A percentile compares a stretch with the other conserved stretches of the same genome.
These are phyloP conservation scores for Semotilus atromaculatus DNA, from an alignment of 2,797 vertebrate genomes.

Conservation along the genomic window DNA sequence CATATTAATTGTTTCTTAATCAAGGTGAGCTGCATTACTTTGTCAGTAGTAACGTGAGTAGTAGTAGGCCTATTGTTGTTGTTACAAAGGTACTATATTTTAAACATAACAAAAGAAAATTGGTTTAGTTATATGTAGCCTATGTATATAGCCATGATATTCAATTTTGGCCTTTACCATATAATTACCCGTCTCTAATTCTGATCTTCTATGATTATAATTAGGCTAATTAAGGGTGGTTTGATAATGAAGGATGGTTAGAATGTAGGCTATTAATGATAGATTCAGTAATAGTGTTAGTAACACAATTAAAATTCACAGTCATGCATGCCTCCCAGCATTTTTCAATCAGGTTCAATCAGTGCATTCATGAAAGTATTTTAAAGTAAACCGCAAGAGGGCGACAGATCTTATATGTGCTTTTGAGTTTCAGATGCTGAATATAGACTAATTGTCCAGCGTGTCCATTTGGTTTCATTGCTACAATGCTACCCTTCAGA, in stretches of 20 bases:
- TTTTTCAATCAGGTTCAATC: conserved; percentile 1
- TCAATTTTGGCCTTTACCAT: background rate
- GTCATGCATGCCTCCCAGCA: too few species aligned
- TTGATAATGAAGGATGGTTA: background rate
- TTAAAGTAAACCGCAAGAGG: conserved; percentile 74
- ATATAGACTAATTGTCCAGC: background rate
- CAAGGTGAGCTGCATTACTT: background rate
- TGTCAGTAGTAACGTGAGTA: background rate
- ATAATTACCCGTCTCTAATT: background rate
- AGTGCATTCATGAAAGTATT: background rate
- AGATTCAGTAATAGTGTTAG: conserved; percentile 10
- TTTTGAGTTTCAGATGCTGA: conserved; percentile 9
- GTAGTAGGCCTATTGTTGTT: too few species aligned
- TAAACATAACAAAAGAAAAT: background rate
- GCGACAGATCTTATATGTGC: conserved; percentile 73
- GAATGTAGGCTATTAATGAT: background rate
- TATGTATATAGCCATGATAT: background rate
- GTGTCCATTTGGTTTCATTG: conserved; percentile 2
- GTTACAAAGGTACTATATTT: background rate
- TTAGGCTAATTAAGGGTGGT: conserved; percentile 10
- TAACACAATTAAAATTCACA: conserved; percentile 11
- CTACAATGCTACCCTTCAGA: background rate
- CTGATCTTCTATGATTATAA: background rate
- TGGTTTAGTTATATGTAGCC: background rate
- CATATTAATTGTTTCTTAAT: background rate